A percentile compares a stretch with the other conserved stretches of the same genome.
These are phyloP conservation scores for Danaus melanippus DNA, from an alignment of 1,140 invertebrate genomes.

Conservation along the genomic window DNA sequence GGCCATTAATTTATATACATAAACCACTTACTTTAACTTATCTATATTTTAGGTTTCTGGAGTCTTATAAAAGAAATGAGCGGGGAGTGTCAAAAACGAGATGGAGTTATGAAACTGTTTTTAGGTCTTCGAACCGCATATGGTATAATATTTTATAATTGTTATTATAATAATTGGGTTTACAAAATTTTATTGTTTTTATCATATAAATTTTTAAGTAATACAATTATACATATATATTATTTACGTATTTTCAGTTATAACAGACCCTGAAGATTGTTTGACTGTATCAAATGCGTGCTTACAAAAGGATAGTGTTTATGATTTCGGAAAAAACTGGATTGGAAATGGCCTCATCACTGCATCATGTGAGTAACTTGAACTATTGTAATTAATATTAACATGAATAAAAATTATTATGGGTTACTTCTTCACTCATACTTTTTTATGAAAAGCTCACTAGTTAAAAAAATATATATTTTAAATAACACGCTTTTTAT, in stretches of 20 bases:
- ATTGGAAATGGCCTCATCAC: slow-evolving; percentile 19
- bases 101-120: slow-evolving; percentile 7
- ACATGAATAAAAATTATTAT: no score
- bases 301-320: slow-evolving; percentile 78
- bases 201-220: no score
- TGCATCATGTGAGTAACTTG: slow-evolving; percentile 8
- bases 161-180: no score
- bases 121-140: slow-evolving; percentile 7
- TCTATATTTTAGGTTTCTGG: no score
- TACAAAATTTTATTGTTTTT: no score
- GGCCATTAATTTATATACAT: no score
- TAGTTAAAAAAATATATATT: no score
- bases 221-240: no score
- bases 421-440: no score
- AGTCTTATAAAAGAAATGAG: background rate
- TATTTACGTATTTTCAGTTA: slow-evolving; percentile 19
- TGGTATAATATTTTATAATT: background rate
- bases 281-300: slow-evolving; percentile 54
- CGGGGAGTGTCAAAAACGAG: slow-evolving; percentile 6
- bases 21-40: no score
- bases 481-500: no score
- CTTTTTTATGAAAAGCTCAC: no score
- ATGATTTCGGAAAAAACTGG: slow-evolving; percentile 37
- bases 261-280: slow-evolving; percentile 33
- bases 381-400: background rate